phyloP scores from a whole-genome alignment of 2,888 invertebrate genomes.

The Erebia palarica region DNA sequence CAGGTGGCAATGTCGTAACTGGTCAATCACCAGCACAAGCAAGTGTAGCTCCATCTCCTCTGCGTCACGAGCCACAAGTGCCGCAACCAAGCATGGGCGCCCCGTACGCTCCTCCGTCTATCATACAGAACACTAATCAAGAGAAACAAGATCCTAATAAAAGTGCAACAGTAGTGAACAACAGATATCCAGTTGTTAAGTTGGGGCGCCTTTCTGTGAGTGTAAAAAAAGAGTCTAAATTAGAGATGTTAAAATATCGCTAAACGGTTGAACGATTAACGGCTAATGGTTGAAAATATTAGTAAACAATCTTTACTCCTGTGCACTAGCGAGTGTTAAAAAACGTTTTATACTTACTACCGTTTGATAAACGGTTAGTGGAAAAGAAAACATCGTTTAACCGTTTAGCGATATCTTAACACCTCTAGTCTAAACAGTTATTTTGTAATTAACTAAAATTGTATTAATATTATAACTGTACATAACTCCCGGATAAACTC shows the following conservation, averaged over 20 bases:
- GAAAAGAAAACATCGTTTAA: too few species aligned
- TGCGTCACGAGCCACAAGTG: constrained; percentile 78
- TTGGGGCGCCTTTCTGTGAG: constrained; percentile 77
- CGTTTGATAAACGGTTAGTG: too few species aligned
- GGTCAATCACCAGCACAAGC: constrained; percentile 85
- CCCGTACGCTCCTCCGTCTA: constrained; percentile 61
- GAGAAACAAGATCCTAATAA: constrained; percentile 68
- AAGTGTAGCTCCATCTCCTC: constrained; percentile 82
- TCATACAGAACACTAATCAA: constrained; percentile 45
- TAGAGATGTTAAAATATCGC: too few species aligned
- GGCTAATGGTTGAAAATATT: too few species aligned
- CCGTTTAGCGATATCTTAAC: too few species aligned
- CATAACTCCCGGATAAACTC: too few species aligned
- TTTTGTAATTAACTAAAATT: background rate
- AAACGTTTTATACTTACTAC: too few species aligned
- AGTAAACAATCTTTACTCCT: too few species aligned
- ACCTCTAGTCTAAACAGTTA: background rate
- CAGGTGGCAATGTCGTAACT: constrained; percentile 73
- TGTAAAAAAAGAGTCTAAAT: constrained; percentile 32
- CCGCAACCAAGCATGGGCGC: constrained; percentile 77
- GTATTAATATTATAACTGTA: background rate
- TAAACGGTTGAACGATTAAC: too few species aligned
- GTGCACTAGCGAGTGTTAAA: too few species aligned
- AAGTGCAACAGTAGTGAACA: constrained; percentile 56
- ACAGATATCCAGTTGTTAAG: constrained; percentile 76